Conservation (phyloP, 2,888 invertebrate genomes). For the Ommatoiulus sabulosus region DNA sequence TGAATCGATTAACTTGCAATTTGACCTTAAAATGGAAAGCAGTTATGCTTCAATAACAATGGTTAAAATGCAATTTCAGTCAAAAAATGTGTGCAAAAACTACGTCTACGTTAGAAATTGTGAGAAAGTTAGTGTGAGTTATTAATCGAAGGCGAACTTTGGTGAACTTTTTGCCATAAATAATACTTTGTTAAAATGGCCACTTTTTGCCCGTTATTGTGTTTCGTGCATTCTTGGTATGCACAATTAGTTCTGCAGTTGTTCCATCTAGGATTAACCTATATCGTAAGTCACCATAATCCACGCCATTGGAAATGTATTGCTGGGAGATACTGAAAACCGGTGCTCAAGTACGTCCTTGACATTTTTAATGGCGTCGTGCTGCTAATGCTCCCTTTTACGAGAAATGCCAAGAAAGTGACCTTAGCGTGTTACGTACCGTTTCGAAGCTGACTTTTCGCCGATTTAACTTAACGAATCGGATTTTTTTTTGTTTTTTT, state of each 20-base stretch:
- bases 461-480: neutral
- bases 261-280: neutral
- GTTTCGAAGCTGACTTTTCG: neutral
- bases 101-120: neutral
- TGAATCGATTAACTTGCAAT: no score
- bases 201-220: neutral
- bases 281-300: neutral
- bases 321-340: no score
- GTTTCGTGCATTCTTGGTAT: neutral
- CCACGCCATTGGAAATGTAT: neutral
- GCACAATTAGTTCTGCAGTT: constrained; percentile 1
- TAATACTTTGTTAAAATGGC: neutral
- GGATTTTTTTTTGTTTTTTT: neutral
- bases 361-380: neutral
- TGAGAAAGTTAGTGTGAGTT: neutral
- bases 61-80: neutral
- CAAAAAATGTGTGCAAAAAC: neutral
- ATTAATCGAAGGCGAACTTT: neutral
- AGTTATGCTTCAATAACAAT: neutral
- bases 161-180: neutral
- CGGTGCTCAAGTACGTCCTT: neutral
- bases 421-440: neutral
- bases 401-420: neutral
- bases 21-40: no score
- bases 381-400: neutral